Evolutionary conservation across 2,797 vertebrate species (phyloP), one percentile per base, ranked within the genome.

Genomic region (Podarcis lilfordi): DNA sequence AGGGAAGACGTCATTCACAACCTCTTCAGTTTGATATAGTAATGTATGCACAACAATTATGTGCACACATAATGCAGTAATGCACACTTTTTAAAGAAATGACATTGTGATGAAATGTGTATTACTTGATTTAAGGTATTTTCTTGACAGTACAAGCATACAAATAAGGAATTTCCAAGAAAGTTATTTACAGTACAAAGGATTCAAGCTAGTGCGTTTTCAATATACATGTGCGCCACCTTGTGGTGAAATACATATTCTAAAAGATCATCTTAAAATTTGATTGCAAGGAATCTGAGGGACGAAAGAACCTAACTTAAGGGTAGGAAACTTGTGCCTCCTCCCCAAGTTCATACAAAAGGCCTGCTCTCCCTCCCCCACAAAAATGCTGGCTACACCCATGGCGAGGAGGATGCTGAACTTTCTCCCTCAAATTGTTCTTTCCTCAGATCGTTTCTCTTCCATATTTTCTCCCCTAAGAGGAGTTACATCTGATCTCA

Each of bases 211-310:
- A 10, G 0, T 21, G 27, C 9, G 37, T 1, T 43, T 59, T 11
- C 32, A 6, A 3, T 15, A 17, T 66, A 37, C 86, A 66, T 82
- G 93, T 89, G 3, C 94, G 96, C 95, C 96, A 97, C 88, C 96
- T 95, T 93, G 93, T 95, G 96, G 94, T 79, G 74, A 72, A 27
- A 90, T 1, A 45, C 92, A 94, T 66, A 85, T 82, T 50, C 68
- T 11, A 59, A 80, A 76, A 10, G 21, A 32, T 11, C 32, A 72
- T 72, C 32, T 72, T 72, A 32, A 72, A 74, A 74, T 37, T 35
- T 74, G 72, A 37, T 74, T 74, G 32, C 8, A 37, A 6, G 3
- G 8, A 74, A 37, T 35, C 35, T 64, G 37, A 50, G 40, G 35
- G 3, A 72, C 13, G 21, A 19, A 19, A 64, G 21, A 64, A 17